Percentiles rank a stretch among this genome's conserved stretches.
Evolutionary conservation across 1,140 invertebrate species (phyloP).

Genomic region (Pachyrhynchus sulphureomaculatus): DNA sequence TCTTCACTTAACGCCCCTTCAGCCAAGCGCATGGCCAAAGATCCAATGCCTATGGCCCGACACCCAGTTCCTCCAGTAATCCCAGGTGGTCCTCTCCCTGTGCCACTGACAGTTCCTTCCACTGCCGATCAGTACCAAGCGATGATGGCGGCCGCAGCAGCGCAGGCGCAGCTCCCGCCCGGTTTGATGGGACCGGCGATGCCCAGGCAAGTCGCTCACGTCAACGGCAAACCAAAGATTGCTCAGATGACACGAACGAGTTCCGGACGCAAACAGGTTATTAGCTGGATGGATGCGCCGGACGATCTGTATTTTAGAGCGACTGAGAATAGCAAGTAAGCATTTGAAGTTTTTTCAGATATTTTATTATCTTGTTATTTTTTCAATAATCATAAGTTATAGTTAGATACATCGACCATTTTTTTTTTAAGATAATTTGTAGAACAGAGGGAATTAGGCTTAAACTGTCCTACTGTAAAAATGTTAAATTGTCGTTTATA

Average conservation of each 20-base stretch:
- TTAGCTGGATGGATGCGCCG: constrained; percentile 97
- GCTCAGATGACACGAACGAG: constrained; percentile 64
- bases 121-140: constrained; percentile 64
- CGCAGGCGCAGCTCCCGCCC: constrained; percentile 54
- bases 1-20: constrained; percentile 53
- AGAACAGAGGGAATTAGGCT: no score
- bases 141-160: constrained; percentile 53
- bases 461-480: no score
- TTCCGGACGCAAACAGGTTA: constrained; percentile 80
- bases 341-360: no score
- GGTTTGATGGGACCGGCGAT: constrained; percentile 55
- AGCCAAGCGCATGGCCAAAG: constrained; percentile 68
- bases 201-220: constrained; percentile 64
- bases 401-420: constrained; percentile 15
- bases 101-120: constrained; percentile 1
- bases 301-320: constrained; percentile 96
- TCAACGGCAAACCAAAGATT: constrained; percentile 72
- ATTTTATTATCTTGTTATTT: no score
- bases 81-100: constrained; percentile 1
- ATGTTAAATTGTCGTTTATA: no score
- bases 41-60: constrained; percentile 65
- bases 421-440: constrained; percentile 29
- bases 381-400: no score
- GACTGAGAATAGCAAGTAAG: constrained; percentile 86
- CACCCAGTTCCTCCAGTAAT: constrained; percentile 30